Percentiles rank a stretch among this genome's conserved stretches.
These are phyloP conservation scores for Poeciliopsis occidentalis DNA, from an alignment of 2,113 vertebrate genomes.

Conservation along the genomic window DNA sequence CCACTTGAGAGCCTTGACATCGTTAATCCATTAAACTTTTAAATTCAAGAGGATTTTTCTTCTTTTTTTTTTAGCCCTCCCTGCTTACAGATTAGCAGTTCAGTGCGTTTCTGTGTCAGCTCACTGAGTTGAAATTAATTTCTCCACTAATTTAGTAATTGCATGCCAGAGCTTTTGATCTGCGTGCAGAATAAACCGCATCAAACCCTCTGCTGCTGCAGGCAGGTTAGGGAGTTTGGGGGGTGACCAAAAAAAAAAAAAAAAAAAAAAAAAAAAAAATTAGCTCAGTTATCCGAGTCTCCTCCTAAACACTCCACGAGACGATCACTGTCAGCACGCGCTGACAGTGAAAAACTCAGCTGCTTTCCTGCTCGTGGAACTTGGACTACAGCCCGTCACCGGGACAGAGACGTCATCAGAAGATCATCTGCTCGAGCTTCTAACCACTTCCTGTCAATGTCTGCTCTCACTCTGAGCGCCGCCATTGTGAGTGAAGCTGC, in stretches of 20 bases:
- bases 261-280: not conserved
- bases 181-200: conserved; percentile 34
- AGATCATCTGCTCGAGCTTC: conserved; percentile 64
- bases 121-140: conserved; percentile 78
- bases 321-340: not conserved
- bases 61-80: conserved; percentile 53
- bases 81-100: conserved; percentile 74
- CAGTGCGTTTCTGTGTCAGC: conserved; percentile 77
- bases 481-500: conserved; percentile 62
- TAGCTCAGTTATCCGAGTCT: conserved; percentile 17
- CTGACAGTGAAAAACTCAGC: conserved; percentile 15
- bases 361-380: conserved; percentile 29
- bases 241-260: no score
- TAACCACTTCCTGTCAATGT: conserved; percentile 53
- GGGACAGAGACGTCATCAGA: conserved; percentile 32
- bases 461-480: conserved; percentile 47
- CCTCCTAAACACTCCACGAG: not conserved
- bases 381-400: conserved; percentile 28
- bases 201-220: conserved; percentile 29
- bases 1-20: conserved; percentile 72
- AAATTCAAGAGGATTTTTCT: conserved; percentile 66
- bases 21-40: conserved; percentile 78
- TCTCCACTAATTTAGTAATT: conserved; percentile 77
- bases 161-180: conserved; percentile 66
- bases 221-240: conserved; percentile 51